phyloP scores from a whole-genome alignment of 2,797 vertebrate genomes.

The Psittacula echo region DNA sequence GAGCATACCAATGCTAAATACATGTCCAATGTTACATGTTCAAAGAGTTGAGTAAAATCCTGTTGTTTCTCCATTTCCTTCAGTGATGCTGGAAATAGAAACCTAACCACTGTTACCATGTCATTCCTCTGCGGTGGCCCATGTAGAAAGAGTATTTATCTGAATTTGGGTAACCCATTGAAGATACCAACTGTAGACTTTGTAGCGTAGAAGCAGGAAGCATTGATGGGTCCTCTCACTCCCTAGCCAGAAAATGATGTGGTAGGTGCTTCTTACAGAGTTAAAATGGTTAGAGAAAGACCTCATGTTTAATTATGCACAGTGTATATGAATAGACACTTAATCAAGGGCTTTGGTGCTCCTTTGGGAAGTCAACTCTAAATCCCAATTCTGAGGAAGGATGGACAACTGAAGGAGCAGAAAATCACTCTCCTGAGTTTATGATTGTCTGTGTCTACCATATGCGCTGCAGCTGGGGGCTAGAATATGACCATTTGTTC shows the following conservation, averaged over 20 bases:
- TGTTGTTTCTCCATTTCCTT: background rate
- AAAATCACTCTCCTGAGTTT: background rate
- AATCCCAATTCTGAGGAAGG: background rate
- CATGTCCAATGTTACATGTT: background rate
- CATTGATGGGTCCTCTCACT: background rate
- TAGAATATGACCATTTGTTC: background rate
- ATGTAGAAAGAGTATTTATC: background rate
- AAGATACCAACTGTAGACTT: background rate
- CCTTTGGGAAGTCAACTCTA: background rate
- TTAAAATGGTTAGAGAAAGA: background rate
- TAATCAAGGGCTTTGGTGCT: background rate
- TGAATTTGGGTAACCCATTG: background rate
- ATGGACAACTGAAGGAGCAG: background rate
- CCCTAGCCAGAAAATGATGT: background rate
- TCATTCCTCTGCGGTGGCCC: background rate
- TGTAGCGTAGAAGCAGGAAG: background rate
- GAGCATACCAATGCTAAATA: accelerated
- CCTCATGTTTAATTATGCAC: accelerated
- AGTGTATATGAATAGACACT: background rate
- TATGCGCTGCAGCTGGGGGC: background rate
- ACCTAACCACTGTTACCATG: accelerated
- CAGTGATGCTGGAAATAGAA: background rate
- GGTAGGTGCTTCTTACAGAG: background rate
- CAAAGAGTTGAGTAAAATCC: background rate
- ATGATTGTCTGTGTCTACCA: background rate